Evolutionary conservation across 2,113 vertebrate genomes (phyloP), one percentile per base, ranked within the genome.

Genomic region (Channa maculata): DNA sequence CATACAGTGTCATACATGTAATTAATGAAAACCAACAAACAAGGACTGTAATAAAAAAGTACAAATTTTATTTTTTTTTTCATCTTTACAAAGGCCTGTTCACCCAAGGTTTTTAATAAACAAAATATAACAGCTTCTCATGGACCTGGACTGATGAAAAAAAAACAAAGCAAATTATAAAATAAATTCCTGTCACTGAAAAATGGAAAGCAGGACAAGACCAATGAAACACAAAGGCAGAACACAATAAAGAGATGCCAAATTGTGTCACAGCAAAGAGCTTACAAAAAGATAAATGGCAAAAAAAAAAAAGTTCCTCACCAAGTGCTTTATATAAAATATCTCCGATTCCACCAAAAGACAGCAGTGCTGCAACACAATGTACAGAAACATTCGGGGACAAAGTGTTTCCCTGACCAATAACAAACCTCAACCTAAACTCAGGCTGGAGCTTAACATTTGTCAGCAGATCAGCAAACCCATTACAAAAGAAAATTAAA

Each of bases 91-190:
- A 97, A 97, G 96, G 96, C 95, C 93, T 93, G 92, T 92, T 91
- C 77, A 86, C 76, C 80, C 92, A 57, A 91, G 94, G 69, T 96
- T 95, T 95, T 96, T 94, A 93, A 91, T 94, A 94, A 97, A 97
- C 95, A 98, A 98, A 97, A 97, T 97, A 97, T 95, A 97, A 97
- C 96, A 96, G 95, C 93, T 95, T 97, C 93, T 96, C 94, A 93
- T 95, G 94, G 88, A 95, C 95, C 94, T 94, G 94, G 94, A 96
- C 93, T 93, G 95, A 93, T 65, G 83, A 83, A 78, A 83, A 84
- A 90, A 87, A 91, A 86, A 41, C 33, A 84, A 60, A 93, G 89
- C 8, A 71, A 51, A 77, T 78, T 63, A 65, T 49, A 76, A 75
- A 85, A 24, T 24, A 74, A 90, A 86, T 36, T 71, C 61, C 75